Conservation (phyloP, 1,140 invertebrate species). For the Drosophila navojoa region DNA sequence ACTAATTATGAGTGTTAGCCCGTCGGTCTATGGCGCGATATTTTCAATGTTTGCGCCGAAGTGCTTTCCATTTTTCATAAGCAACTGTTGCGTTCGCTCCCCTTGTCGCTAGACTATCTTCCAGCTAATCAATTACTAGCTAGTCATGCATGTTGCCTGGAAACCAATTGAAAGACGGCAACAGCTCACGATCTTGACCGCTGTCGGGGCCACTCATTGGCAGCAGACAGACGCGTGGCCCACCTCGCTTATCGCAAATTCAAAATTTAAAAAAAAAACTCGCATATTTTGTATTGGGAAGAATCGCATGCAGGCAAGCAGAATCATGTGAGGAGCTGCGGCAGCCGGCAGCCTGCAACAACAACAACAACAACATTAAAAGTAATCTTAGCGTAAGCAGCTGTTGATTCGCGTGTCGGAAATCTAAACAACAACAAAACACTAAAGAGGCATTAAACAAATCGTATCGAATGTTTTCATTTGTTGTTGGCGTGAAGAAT, state of each 20-base stretch:
- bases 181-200: constrained; percentile 58
- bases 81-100: constrained; percentile 5
- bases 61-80: constrained; percentile 12
- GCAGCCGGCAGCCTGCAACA: constrained; percentile 25
- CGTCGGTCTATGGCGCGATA: constrained; percentile 54
- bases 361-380: constrained; percentile 22
- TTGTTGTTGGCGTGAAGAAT: constrained; percentile 28
- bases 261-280: constrained; percentile 46
- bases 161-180: constrained; percentile 28
- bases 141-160: constrained; percentile 59
- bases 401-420: constrained; percentile 66
- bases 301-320: neutral
- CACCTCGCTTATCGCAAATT: constrained; percentile 63
- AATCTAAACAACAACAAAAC: constrained; percentile 10
- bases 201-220: neutral
- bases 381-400: constrained; percentile 64
- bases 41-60: constrained; percentile 28
- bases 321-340: constrained; percentile 34
- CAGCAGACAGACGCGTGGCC: constrained; percentile 65
- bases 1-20: constrained; percentile 49
- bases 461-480: constrained; percentile 70
- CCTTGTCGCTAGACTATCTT: constrained; percentile 21
- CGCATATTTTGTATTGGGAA: constrained; percentile 24
- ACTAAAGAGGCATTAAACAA: constrained; percentile 13
- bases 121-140: constrained; percentile 50